phyloP scores from a whole-genome alignment of 2,113 vertebrate species.

The Grammomys surdaster region DNA sequence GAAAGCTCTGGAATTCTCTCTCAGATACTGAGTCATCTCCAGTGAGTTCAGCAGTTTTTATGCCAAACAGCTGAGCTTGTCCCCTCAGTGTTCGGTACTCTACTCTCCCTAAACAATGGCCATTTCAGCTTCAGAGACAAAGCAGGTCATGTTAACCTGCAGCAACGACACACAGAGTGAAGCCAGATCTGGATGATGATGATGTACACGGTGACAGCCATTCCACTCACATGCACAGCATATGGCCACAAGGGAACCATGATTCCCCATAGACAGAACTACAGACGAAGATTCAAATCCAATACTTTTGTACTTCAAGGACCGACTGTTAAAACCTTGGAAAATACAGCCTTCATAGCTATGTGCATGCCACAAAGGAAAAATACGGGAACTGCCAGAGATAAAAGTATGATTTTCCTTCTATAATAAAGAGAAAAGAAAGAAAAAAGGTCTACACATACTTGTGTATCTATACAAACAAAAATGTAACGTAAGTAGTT shows the following conservation, averaged over 20 bases:
- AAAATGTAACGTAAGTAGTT: background rate
- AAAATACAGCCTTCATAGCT: conserved; percentile 13
- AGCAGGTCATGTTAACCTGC: conserved; percentile 16
- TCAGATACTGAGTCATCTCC: conserved; percentile 47
- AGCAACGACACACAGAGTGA: background rate
- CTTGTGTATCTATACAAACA: background rate
- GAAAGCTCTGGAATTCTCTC: conserved; percentile 48
- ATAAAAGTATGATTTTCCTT: conserved; percentile 36
- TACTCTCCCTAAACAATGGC: conserved; percentile 13
- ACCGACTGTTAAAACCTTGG: conserved; percentile 10
- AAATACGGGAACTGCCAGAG: background rate
- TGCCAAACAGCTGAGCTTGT: background rate
- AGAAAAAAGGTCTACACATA: background rate
- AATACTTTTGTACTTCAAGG: conserved; percentile 16
- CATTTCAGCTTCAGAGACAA: conserved; percentile 62
- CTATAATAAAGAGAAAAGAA: background rate
- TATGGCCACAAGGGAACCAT: background rate
- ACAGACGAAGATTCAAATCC: background rate
- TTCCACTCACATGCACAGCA: background rate
- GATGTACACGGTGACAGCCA: background rate
- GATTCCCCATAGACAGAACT: background rate
- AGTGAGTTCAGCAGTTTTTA: conserved; percentile 53
- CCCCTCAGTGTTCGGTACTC: conserved; percentile 14
- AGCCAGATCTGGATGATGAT: conserved; percentile 35
- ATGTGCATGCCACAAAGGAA: background rate